Base-by-base conservation (phyloP, 2,113 vertebrate species). In the Nerophis lumbriciformis region DNA sequence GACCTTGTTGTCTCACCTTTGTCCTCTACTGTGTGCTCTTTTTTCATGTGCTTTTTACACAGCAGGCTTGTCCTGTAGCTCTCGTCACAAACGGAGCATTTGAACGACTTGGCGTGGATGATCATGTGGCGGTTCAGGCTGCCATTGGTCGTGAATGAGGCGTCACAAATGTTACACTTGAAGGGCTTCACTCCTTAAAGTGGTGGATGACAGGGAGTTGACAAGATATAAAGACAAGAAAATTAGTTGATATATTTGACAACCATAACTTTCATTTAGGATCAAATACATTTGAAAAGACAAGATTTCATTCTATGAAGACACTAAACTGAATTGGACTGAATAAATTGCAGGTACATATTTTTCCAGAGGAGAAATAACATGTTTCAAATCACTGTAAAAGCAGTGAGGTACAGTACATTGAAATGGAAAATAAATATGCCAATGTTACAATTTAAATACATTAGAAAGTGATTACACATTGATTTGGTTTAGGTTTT, bases 81-180 rank as follows among this genome's bases (percentile, higher is more conserved):
- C 72, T 98, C 94, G 12, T 93, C 91, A 58, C 97, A 99, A 82
- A 96, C 87, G 0, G 91, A 90, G 74, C 97, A 99, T 82, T 94
- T 97, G 85, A 93, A 97, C 10, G 94, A 93, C 85, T 94, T 96
- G 75, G 91, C 84, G 87, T 99, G 97, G 58, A 94, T 95, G 59
- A 94, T 92, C 92, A 93, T 94, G 89, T 99, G 97, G 51, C 97
- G 90, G 49, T 94, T 99, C 85, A 98, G 92, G 86, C 97, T 98
- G 64, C 96, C 95, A 14, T 98, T 99, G 74, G 97, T 99, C 68
- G 97, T 99, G 85, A 99, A 99, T 0, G 93, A 90, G 0, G 95
- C 90, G 5, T 85, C 92, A 61, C 97, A 99, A 36, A 97, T 84
- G 5, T 85, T 90, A 76, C 97, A 99, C 80, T 92, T 95, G 83